Percentiles rank a stretch among this genome's conserved stretches.
Conservation (phyloP, 2,113 vertebrate species). For the Stegostoma tigrinum region DNA sequence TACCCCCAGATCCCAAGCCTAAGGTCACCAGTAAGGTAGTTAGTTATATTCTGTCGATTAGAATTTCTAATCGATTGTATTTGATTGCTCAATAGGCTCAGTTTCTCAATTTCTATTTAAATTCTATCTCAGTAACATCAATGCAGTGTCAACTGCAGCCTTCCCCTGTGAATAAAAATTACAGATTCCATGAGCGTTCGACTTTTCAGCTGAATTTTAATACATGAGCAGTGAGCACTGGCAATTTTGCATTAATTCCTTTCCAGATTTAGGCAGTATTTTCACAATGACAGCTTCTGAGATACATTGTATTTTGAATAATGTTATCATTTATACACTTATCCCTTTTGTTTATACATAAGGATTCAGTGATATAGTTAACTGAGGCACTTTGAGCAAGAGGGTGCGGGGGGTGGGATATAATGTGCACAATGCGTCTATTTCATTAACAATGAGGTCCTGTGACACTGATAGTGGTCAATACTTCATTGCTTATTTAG, state of each 20-base stretch:
- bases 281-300: neutral
- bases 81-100: neutral
- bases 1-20: neutral
- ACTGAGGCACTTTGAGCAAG: neutral
- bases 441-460: neutral
- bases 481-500: neutral
- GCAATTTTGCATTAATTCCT: conserved; percentile 29
- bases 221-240: conserved; percentile 21
- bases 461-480: too few species aligned
- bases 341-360: neutral
- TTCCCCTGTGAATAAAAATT: neutral
- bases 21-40: neutral
- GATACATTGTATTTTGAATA: neutral
- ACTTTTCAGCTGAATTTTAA: conserved; percentile 33
- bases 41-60: neutral
- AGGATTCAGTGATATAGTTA: too few species aligned
- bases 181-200: conserved; percentile 16
- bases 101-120: conserved; percentile 5
- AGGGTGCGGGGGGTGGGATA: neutral
- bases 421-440: neutral
- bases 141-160: neutral
- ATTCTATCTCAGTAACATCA: conserved; percentile 4
- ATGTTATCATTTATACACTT: neutral
- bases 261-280: conserved; percentile 14
- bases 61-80: neutral